These are phyloP conservation scores for Bambusicola thoracicus DNA, from an alignment of 2,113 vertebrate species.

Conservation along the genomic window DNA sequence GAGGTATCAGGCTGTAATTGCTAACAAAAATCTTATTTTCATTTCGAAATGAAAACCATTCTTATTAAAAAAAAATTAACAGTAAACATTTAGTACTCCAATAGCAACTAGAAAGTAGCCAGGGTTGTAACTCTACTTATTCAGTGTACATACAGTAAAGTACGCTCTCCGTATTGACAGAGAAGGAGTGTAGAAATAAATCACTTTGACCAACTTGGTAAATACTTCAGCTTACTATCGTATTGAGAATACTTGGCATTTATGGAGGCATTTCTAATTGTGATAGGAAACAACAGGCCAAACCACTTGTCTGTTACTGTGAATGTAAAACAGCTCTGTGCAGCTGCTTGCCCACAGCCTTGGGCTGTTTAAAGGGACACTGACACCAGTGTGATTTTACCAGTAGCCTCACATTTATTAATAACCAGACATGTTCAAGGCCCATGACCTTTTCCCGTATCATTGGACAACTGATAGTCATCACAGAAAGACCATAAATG, in stretches of 20 bases:
- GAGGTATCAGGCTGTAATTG: neutral
- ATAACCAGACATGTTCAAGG: neutral
- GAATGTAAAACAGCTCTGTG: neutral
- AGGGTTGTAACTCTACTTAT: neutral
- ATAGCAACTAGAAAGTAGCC: neutral
- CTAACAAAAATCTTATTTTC: neutral
- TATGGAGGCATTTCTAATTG: neutral
- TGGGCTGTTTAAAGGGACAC: neutral
- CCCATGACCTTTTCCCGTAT: neutral
- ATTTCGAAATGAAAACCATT: neutral
- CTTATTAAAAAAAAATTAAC: neutral
- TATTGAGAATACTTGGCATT: neutral
- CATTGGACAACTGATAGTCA: neutral
- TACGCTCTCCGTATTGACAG: neutral
- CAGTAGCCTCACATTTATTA: neutral
- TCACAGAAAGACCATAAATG: constrained; percentile 11
- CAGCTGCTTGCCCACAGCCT: neutral
- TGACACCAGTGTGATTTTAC: neutral
- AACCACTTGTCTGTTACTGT: neutral
- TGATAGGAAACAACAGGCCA: neutral
- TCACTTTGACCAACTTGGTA: neutral
- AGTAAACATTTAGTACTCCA: neutral
- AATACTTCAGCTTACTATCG: neutral
- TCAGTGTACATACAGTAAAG: neutral
- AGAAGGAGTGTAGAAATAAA: neutral